Base-by-base conservation (phyloP, 2,888 invertebrate species). In the Drosophila eohydei region DNA sequence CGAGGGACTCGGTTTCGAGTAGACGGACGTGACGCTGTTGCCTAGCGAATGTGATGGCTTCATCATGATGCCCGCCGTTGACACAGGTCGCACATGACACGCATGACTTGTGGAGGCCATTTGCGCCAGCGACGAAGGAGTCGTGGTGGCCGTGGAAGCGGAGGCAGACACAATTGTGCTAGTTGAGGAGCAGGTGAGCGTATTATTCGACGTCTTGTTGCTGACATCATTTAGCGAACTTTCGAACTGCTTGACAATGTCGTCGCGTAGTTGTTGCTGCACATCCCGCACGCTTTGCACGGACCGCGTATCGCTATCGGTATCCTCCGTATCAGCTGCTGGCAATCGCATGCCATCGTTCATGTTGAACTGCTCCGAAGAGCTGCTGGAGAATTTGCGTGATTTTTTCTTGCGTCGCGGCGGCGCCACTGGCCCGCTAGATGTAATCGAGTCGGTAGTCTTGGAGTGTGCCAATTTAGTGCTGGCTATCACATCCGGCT, bases 401-500 rank as follows among this genome's bases (percentile, higher is more conserved):
- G 92, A 87, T 94, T 92, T 96, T 95, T 93, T 96, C 92, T 96
- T 97, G 85, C 95, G 94, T 75, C 97, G 93, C 0, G 97, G 97
- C 69, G 97, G 97, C 61, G 97, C 95, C 43, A 96, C 94, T 4
- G 96, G 96, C 40, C 92, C 93, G 56, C 92, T 91, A 7, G 93
- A 93, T 30, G 92, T 91, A 63, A 92, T 91, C 40, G 93, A 93
- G 71, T 93, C 93, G 3, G 92, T 93, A 70, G 93, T 93, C 86
- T 93, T 93, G 16, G 93, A 92, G 78, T 93, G 92, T 74, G 93
- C 92, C 65, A 95, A 93, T 91, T 98, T 98, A 74, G 98, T 97
- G 93, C 98, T 98, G 67, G 97, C 97, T 83, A 98, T 97, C 89
- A 98, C 97, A 93, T 98, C 98, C 3, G 98, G 98, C 93, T 98